Conservation (phyloP, 2,888 invertebrate genomes). For the Phyllotreta striolata region DNA sequence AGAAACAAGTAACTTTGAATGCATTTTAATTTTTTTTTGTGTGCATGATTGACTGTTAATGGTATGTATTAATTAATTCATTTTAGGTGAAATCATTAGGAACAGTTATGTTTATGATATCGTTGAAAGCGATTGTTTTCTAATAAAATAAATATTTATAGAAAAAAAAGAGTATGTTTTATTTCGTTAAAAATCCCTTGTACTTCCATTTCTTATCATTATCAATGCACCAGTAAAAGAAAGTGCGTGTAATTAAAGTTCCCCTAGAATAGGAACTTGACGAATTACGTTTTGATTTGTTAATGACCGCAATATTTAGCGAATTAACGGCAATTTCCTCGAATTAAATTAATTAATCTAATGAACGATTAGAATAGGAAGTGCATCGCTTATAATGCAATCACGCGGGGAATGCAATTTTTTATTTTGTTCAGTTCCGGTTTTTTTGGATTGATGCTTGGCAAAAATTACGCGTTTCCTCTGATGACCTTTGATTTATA, state of each 20-base stretch:
- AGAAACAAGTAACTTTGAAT: slow-evolving; percentile 29
- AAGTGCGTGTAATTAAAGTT: neutral
- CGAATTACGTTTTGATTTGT: too few species aligned
- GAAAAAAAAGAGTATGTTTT: slow-evolving; percentile 19
- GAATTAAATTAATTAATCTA: slow-evolving; percentile 18
- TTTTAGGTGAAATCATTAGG: slow-evolving; percentile 40
- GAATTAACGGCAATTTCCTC: slow-evolving; percentile 10
- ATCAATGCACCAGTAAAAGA: neutral
- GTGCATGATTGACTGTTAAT: slow-evolving; percentile 46
- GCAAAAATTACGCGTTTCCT: too few species aligned
- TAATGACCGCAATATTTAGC: neutral
- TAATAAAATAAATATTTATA: slow-evolving; percentile 44
- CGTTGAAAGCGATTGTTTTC: slow-evolving; percentile 44
- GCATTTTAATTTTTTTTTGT: slow-evolving; percentile 44
- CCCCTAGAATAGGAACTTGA: neutral
- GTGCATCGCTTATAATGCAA: slow-evolving; percentile 7
- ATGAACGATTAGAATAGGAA: slow-evolving; percentile 10
- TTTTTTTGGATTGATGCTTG: too few species aligned
- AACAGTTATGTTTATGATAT: slow-evolving; percentile 42
- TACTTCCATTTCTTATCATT: neutral
- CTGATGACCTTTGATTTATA: too few species aligned
- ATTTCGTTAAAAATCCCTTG: neutral
- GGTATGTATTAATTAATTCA: slow-evolving; percentile 42
- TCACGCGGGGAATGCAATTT: slow-evolving; percentile 13
- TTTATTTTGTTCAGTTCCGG: neutral